These are phyloP conservation scores for Ceratothoa steindachneri DNA, from an alignment of 2,888 invertebrate genomes.

Conservation along the genomic window DNA sequence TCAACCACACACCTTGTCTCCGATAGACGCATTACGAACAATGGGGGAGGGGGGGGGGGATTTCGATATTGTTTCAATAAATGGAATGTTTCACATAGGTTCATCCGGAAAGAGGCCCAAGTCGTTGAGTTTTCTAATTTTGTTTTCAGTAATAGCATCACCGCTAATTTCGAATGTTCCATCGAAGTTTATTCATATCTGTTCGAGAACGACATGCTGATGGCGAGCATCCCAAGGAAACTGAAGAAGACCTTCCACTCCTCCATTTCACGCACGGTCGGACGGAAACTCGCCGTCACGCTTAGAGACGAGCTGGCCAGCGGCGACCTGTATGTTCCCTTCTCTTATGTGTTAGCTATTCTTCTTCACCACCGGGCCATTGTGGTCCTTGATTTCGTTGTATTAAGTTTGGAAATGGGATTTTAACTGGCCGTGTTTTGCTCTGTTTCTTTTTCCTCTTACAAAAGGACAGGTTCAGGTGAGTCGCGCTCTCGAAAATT, in stretches of 20 bases:
- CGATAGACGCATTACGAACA: no score
- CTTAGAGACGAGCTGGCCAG: slow-evolving; percentile 58
- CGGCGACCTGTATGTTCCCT: slow-evolving; percentile 58
- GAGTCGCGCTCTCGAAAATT: no score
- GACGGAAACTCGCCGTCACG: slow-evolving; percentile 61
- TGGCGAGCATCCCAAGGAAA: slow-evolving; percentile 62
- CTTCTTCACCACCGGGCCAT: no score
- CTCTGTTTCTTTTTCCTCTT: background rate
- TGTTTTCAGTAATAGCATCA: slow-evolving; percentile 58
- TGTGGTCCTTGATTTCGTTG: no score
- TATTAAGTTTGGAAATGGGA: background rate
- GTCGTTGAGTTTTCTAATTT: no score
- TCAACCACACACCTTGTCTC: no score
- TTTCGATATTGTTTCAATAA: no score
- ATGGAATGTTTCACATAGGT: no score
- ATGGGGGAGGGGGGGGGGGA: no score
- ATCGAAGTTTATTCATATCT: slow-evolving; percentile 64
- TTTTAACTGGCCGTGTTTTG: background rate
- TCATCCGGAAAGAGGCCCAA: no score
- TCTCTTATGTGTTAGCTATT: slow-evolving; percentile 37
- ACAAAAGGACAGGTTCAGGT: no score
- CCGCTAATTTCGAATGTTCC: slow-evolving; percentile 61
- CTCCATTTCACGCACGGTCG: slow-evolving; percentile 61
- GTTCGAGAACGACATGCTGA: slow-evolving; percentile 62
- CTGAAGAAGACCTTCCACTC: slow-evolving; percentile 63